A percentile compares a stretch with the other conserved stretches of the same genome.
Conservation (phyloP, 2,113 vertebrate species). For the Ochotona curzoniae region DNA sequence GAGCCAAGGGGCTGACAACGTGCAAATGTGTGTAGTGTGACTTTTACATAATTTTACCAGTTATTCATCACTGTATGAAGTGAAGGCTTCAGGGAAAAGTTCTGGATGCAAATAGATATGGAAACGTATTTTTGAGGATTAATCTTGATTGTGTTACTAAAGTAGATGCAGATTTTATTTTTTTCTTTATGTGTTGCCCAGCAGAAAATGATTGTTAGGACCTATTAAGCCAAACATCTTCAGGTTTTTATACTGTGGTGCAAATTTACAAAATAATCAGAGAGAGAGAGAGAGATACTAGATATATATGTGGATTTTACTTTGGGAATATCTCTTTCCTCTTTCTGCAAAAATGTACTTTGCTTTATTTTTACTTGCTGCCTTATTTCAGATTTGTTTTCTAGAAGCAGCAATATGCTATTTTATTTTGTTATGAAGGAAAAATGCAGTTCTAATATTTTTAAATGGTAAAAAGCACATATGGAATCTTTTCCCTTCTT, state of each 20-base stretch:
- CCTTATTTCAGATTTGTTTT: background rate
- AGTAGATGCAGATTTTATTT: background rate
- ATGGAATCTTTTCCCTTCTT: background rate
- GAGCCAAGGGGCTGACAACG: background rate
- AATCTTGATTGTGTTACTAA: background rate
- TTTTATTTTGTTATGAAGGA: background rate
- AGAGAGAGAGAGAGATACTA: too few relatives aligned
- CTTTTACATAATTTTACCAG: background rate
- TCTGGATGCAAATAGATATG: background rate
- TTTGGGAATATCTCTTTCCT: background rate
- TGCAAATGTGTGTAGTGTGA: background rate
- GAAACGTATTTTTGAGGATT: background rate
- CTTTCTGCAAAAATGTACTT: background rate
- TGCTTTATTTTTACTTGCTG: slow-evolving; percentile 45
- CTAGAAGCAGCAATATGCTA: background rate
- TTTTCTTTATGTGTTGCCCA: background rate
- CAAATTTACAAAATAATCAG: background rate
- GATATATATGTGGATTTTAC: background rate
- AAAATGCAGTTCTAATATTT: background rate
- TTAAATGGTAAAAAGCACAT: background rate
- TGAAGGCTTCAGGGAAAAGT: background rate
- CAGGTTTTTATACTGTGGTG: background rate
- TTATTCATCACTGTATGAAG: background rate
- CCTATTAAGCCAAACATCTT: background rate
- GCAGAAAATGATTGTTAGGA: background rate